These are phyloP conservation scores for Drosophila triauraria DNA, from an alignment of 1,140 invertebrate genomes.

Conservation along the genomic window DNA sequence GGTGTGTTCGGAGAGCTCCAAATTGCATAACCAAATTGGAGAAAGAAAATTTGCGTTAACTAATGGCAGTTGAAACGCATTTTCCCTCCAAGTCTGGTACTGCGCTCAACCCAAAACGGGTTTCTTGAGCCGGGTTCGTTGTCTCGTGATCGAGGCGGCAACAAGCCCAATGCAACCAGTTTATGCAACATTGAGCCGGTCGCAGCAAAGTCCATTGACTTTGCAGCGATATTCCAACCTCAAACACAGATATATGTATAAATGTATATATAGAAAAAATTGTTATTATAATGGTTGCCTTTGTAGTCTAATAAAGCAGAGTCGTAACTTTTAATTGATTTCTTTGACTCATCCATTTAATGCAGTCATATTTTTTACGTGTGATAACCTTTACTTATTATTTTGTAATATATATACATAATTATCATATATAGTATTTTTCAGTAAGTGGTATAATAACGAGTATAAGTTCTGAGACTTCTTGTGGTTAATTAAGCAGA, in stretches of 20 bases:
- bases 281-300: slow-evolving; percentile 2
- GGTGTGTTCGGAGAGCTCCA: slow-evolving; percentile 23
- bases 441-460: background rate
- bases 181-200: slow-evolving; percentile 64
- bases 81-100: slow-evolving; percentile 11
- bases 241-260: background rate
- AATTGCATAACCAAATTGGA: slow-evolving; percentile 63
- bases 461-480: too few relatives aligned
- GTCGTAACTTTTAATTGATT: slow-evolving; percentile 15
- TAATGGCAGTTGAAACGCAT: slow-evolving; percentile 27
- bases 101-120: slow-evolving; percentile 22
- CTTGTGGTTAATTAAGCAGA: background rate
- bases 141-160: slow-evolving; percentile 43
- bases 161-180: slow-evolving; percentile 56
- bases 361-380: background rate
- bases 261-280: background rate
- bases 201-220: slow-evolving; percentile 61
- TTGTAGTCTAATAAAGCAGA: slow-evolving; percentile 3
- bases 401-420: background rate
- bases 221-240: slow-evolving; percentile 38
- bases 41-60: slow-evolving; percentile 27
- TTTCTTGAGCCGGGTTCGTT: slow-evolving; percentile 53
- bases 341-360: slow-evolving; percentile 25
- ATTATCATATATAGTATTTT: background rate
- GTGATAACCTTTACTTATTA: background rate